phyloP scores from a whole-genome alignment of 2,797 vertebrate species.

The Acrocephalus scirpaceus region DNA sequence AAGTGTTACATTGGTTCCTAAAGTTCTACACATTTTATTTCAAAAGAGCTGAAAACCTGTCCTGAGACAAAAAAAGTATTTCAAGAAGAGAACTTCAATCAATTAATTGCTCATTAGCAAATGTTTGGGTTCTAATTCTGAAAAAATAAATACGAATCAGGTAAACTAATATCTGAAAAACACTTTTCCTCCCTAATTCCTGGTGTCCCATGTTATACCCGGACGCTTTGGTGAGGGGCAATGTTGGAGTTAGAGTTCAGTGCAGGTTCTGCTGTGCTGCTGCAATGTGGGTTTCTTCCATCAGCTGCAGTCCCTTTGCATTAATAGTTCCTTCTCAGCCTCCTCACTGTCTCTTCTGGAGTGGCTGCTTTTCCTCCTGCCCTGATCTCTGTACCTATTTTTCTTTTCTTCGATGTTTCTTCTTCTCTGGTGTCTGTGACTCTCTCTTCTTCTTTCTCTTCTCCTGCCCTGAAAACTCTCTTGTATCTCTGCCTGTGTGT shows the following conservation, averaged over 20 bases:
- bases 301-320: not conserved
- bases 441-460: no score
- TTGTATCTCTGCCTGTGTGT: not conserved
- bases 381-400: not conserved
- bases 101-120: not conserved
- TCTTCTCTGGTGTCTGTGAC: not conserved
- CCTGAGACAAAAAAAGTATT: not conserved
- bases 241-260: not conserved
- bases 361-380: not conserved
- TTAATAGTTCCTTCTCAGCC: not conserved
- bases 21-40: not conserved
- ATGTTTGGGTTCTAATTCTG: not conserved
- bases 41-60: not conserved
- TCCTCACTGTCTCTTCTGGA: not conserved
- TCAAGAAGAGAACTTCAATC: not conserved
- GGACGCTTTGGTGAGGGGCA: accelerated
- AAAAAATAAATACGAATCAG: not conserved
- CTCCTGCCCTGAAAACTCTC: not conserved
- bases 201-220: accelerated
- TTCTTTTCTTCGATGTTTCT: not conserved
- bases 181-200: not conserved
- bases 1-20: not conserved
- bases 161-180: not conserved
- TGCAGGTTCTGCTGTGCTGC: not conserved
- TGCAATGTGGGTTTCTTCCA: not conserved